These are phyloP conservation scores for Egretta garzetta DNA, from an alignment of 2,113 vertebrate species.

Conservation along the genomic window DNA sequence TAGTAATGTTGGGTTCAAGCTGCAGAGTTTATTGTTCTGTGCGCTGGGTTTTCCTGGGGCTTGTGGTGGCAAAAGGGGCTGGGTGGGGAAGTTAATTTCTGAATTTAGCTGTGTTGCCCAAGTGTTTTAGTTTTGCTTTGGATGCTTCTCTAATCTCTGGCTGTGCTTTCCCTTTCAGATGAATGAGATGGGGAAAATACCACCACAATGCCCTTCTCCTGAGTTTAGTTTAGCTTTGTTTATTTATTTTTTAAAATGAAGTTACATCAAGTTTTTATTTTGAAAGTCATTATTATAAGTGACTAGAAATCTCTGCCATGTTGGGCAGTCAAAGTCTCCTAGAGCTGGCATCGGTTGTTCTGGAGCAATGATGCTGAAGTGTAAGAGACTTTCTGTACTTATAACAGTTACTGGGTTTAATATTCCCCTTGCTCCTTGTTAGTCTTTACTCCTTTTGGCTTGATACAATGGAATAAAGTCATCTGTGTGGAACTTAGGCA, in stretches of 20 bases:
- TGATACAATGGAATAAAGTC: constrained; percentile 6
- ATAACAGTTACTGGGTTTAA: not conserved
- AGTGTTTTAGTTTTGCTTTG: not conserved
- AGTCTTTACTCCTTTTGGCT: constrained; percentile 31
- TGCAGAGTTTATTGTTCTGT: not conserved
- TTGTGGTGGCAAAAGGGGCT: not conserved
- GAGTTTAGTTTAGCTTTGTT: not conserved
- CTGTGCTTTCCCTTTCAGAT: not conserved
- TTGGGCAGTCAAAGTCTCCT: not conserved
- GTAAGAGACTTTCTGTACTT: not conserved
- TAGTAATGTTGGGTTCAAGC: fast-evolving
- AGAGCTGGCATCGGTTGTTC: not conserved
- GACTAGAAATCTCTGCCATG: not conserved
- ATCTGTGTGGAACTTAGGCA: not conserved
- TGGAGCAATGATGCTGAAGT: not conserved
- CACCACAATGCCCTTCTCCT: not conserved
- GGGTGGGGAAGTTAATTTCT: not conserved
- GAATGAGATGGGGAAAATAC: not conserved
- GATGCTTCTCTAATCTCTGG: not conserved
- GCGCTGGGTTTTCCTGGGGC: not conserved
- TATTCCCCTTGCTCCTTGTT: not conserved
- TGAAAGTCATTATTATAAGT: not conserved
- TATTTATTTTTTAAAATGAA: not conserved
- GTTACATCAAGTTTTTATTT: not conserved
- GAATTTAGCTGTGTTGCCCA: not conserved